phyloP scores from a whole-genome alignment of 1,140 invertebrate species.

The Pseudomyrmex cubaensis region DNA sequence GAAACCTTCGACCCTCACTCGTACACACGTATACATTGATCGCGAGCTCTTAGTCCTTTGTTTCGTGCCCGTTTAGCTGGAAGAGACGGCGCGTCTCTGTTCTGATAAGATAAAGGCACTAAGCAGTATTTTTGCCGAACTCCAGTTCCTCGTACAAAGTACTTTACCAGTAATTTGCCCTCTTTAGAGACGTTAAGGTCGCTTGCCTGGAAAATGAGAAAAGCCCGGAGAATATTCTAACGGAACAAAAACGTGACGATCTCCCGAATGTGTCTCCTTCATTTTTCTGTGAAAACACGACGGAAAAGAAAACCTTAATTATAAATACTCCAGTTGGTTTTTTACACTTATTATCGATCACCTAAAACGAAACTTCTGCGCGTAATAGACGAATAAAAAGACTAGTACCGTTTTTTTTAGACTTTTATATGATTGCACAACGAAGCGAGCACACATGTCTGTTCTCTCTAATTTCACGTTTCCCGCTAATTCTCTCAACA shows the following conservation, averaged over 20 bases:
- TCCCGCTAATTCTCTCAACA: constrained; percentile 5
- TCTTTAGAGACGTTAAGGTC: background rate
- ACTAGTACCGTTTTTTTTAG: background rate
- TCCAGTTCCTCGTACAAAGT: background rate
- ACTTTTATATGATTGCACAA: background rate
- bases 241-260: background rate
- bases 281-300: background rate
- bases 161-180: constrained; percentile 13
- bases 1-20: constrained; percentile 29
- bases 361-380: background rate
- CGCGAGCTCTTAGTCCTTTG: constrained; percentile 23
- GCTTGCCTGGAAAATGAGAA: background rate
- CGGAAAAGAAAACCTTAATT: background rate
- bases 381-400: background rate
- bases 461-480: constrained; percentile 22
- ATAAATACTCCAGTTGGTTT: too few species aligned
- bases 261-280: background rate
- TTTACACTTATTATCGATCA: background rate
- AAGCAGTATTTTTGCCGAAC: constrained; percentile 33
- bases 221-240: background rate
- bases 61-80: constrained; percentile 9
- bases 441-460: background rate
- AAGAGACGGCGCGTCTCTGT: background rate
- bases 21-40: constrained; percentile 32
- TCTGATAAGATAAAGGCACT: constrained; percentile 30